These are phyloP conservation scores for Ambastaia sidthimunki DNA, from an alignment of 2,797 vertebrate genomes.

Conservation along the genomic window DNA sequence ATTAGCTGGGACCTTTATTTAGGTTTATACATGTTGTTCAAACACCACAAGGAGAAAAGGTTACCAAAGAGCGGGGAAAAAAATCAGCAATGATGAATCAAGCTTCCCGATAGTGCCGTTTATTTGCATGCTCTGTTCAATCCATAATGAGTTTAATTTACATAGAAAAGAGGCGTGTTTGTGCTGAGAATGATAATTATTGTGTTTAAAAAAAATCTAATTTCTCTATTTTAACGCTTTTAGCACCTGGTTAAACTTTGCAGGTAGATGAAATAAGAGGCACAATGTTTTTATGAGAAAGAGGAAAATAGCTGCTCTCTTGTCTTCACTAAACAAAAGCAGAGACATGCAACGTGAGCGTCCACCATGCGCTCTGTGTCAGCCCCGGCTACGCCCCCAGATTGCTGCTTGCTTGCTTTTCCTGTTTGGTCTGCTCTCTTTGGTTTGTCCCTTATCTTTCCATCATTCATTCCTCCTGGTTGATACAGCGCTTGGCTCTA, in stretches of 20 bases:
- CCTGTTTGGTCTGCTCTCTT: conserved; percentile 84
- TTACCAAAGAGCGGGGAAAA: not conserved
- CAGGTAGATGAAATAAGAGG: not conserved
- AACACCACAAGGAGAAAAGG: not conserved
- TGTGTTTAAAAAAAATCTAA: not conserved
- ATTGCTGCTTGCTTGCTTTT: conserved; percentile 74
- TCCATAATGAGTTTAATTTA: not conserved
- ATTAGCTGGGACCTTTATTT: not conserved
- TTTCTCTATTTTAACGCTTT: not conserved
- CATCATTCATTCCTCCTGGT: conserved; percentile 80
- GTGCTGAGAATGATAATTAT: no score
- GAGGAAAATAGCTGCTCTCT: conserved; percentile 6
- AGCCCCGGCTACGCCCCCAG: conserved; percentile 70
- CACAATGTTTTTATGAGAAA: conserved; percentile 8
- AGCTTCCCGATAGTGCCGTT: not conserved
- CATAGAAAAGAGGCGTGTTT: not conserved
- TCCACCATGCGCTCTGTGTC: conserved; percentile 67
- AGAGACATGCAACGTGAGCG: conserved; percentile 65
- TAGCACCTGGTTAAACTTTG: not conserved
- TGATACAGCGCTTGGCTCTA: conserved; percentile 77
- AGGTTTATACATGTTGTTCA: not conserved
- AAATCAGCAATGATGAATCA: not conserved
- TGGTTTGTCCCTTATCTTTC: conserved; percentile 80
- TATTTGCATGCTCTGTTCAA: not conserved
- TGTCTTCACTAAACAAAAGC: conserved; percentile 25